These are phyloP conservation scores for Tetranychus truncatus DNA, from an alignment of 2,888 invertebrate genomes.

Conservation along the genomic window DNA sequence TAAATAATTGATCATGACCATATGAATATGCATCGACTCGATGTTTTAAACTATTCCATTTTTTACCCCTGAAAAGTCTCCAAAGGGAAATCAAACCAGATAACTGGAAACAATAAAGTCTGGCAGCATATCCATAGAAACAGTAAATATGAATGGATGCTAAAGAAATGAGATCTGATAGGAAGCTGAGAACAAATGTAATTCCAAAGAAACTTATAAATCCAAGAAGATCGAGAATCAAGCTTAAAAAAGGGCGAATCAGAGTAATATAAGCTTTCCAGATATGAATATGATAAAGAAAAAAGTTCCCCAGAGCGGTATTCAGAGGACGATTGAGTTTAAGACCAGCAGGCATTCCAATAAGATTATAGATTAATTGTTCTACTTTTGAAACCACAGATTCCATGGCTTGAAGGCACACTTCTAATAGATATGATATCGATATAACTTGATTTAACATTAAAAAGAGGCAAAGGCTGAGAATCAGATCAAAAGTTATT, in stretches of 20 bases:
- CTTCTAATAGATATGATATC: constrained; percentile 16
- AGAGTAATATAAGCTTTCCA: constrained; percentile 44
- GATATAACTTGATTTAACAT: constrained; percentile 10
- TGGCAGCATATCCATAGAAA: constrained; percentile 83
- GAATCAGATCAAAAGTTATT: constrained; percentile 17
- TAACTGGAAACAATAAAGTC: constrained; percentile 55
- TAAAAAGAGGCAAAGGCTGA: constrained; percentile 15
- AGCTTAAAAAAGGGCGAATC: constrained; percentile 26
- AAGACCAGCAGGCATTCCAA: constrained; percentile 74
- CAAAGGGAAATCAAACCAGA: constrained; percentile 53
- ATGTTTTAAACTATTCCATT: constrained; percentile 65
- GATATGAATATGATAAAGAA: constrained; percentile 68
- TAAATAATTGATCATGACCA: constrained; percentile 63
- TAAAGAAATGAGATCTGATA: constrained; percentile 57
- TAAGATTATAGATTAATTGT: constrained; percentile 51
- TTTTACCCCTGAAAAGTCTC: constrained; percentile 67
- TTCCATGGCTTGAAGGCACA: constrained; percentile 26
- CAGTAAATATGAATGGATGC: constrained; percentile 79
- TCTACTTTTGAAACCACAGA: constrained; percentile 31
- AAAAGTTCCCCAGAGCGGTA: constrained; percentile 63
- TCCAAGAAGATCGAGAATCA: constrained; percentile 28
- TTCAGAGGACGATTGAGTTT: constrained; percentile 72
- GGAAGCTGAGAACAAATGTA: constrained; percentile 55
- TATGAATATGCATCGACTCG: constrained; percentile 69
- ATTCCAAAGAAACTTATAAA: constrained; percentile 40